These are phyloP conservation scores for Phaedon cochleariae DNA, from an alignment of 2,888 invertebrate species.

Conservation along the genomic window DNA sequence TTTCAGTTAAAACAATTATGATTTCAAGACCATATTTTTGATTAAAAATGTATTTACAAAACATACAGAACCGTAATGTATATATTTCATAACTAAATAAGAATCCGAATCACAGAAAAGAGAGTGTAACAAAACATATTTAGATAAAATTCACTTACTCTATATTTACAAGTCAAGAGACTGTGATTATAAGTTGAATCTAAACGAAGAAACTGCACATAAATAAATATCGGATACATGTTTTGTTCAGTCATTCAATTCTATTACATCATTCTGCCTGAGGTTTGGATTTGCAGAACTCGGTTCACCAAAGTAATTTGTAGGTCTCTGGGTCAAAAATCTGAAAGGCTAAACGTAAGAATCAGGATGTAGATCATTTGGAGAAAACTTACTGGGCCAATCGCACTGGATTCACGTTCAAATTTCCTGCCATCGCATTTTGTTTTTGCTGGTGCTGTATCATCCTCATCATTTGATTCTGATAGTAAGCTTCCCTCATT, in stretches of 20 bases:
- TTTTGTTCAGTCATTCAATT: conserved; percentile 12
- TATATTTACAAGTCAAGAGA: conserved; percentile 24
- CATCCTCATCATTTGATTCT: conserved; percentile 41
- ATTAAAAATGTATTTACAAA: conserved; percentile 42
- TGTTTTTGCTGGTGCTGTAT: conserved; percentile 36
- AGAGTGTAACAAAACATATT: conserved; percentile 23
- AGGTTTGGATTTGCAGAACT: conserved; percentile 14
- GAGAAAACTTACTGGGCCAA: conserved; percentile 21
- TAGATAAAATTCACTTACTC: conserved; percentile 10
- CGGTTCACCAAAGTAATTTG: neutral
- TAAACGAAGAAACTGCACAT: neutral
- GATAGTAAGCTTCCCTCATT: conserved; percentile 42
- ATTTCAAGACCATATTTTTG: conserved; percentile 23
- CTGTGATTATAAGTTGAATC: neutral
- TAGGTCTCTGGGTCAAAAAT: neutral
- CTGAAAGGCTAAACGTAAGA: neutral
- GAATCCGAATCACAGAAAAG: conserved; percentile 34
- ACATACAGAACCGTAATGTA: conserved; percentile 29
- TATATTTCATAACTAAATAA: conserved; percentile 20
- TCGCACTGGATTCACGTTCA: conserved; percentile 27
- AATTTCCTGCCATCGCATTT: conserved; percentile 29
- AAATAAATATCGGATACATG: conserved; percentile 8
- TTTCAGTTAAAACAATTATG: conserved; percentile 7
- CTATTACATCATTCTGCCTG: conserved; percentile 33
- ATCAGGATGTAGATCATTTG: no score